Base-by-base conservation (phyloP, 2,797 vertebrate genomes). In the Hirundo rustica region DNA sequence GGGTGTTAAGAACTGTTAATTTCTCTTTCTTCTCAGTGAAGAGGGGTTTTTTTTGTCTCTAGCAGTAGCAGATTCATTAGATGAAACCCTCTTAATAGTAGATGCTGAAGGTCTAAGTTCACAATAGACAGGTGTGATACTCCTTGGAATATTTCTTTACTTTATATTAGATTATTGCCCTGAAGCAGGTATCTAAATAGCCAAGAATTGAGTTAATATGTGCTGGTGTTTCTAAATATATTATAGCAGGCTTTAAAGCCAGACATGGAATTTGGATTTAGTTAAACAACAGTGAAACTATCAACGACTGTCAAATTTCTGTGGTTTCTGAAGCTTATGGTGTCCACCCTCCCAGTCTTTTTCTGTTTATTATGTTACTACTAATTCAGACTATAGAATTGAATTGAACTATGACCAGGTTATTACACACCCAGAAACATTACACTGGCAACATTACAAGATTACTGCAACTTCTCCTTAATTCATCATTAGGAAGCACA, bases 281-380 rank as follows among this genome's bases (percentile, higher is more conserved):
- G 16, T 22, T 67, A 60, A 82, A 47, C 7, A 40, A n/a, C 7
- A 78, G 22, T 29, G 18, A 85, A 92, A 53, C 26, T 54, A 36
- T 13, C 22, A 74, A 29, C 0, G 8, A 32, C 10, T 25, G 71
- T 27, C 11, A 73, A 11, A 53, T 50, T 67, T 55, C 30, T 20
- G 14, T 25, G 17, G 55, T 53, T 89, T 75, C 42, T 62, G 60
- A 72, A 76, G 13, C 8, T 32, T 47, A 54, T 38, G n/a, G 13
- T 16, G 12, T 34, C 11, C 5, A 2, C 2, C 2, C 15, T 27
- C 12, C 3, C 26, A 5, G 1, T 10, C 53, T 34, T 50, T 58
- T 81, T 9, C 47, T 18, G 32, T 62, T 53, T 6, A n/a, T 36
- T 51, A 25, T 40, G 23, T 42, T 68, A 17, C 4, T 61, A 54